Percentiles rank a stretch among this genome's conserved stretches.
Conservation (phyloP, 2,113 vertebrate genomes). For the Scalopus aquaticus region DNA sequence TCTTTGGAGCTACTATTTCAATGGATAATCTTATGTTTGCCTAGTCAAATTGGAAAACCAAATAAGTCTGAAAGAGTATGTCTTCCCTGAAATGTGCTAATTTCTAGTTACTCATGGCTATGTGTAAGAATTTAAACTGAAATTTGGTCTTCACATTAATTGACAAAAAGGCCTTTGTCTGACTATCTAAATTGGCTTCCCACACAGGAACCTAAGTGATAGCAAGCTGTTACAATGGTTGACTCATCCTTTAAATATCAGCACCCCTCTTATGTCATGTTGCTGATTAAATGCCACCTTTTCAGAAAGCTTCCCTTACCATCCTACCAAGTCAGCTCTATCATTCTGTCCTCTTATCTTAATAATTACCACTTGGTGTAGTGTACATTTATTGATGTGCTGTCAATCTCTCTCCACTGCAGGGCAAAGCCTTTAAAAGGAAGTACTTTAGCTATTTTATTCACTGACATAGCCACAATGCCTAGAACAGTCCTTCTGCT, state of each 20-base stretch:
- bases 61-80: constrained; percentile 25
- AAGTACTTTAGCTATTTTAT: constrained; percentile 8
- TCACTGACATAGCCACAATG: not conserved
- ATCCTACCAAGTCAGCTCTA: not conserved
- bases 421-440: not conserved
- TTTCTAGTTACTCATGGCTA: constrained; percentile 45
- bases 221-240: constrained; percentile 67
- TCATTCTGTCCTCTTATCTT: not conserved
- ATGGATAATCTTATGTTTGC: constrained; percentile 12
- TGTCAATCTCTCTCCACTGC: not conserved
- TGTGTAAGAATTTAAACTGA: constrained; percentile 49
- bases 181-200: constrained; percentile 66
- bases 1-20: not conserved
- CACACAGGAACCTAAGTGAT: constrained; percentile 64
- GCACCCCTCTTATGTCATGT: not conserved
- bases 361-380: not conserved
- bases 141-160: constrained; percentile 54
- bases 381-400: not conserved
- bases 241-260: constrained; percentile 71
- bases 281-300: constrained; percentile 55
- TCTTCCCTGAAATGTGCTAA: constrained; percentile 25
- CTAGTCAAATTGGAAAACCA: constrained; percentile 26
- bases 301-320: not conserved
- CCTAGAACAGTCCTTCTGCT: not conserved
- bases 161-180: constrained; percentile 61